Conservation (phyloP, 2,888 invertebrate genomes). For the Drosophila melanosoma region DNA sequence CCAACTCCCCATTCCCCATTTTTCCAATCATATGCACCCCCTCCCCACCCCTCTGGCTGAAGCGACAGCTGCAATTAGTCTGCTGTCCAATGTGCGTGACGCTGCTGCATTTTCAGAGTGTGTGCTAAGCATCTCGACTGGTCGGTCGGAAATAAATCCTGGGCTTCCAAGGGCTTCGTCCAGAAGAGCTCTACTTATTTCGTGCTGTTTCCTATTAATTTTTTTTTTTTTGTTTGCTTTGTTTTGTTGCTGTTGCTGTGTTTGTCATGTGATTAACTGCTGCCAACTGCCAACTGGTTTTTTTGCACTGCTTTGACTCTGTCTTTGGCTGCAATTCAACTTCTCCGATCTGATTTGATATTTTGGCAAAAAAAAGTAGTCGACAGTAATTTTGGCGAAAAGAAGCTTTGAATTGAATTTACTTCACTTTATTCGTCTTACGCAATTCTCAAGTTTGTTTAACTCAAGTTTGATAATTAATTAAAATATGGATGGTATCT, state of each 20-base stretch:
- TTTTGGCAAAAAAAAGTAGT: background rate
- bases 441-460: constrained; percentile 6
- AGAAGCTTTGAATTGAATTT: constrained; percentile 27
- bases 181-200: constrained; percentile 9
- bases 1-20: background rate
- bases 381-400: constrained; percentile 4
- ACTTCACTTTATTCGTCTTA: constrained; percentile 3
- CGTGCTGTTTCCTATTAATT: background rate
- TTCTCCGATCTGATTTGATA: constrained; percentile 29
- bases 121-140: constrained; percentile 24
- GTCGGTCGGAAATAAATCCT: constrained; percentile 29
- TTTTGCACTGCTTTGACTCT: constrained; percentile 15
- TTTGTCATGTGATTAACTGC: constrained; percentile 74
- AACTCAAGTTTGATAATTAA: constrained; percentile 1
- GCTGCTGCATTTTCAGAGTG: constrained; percentile 59
- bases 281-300: constrained; percentile 26
- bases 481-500: background rate
- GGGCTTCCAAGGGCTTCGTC: constrained; percentile 12
- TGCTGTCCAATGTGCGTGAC: constrained; percentile 54
- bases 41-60: background rate
- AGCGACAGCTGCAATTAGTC: constrained; percentile 71
- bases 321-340: constrained; percentile 23
- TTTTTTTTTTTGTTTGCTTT: constrained; percentile 24
- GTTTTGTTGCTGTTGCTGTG: constrained; percentile 42
- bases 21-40: background rate